Conservation (phyloP, 2,113 vertebrate species). For the Cephalophus harveyi region DNA sequence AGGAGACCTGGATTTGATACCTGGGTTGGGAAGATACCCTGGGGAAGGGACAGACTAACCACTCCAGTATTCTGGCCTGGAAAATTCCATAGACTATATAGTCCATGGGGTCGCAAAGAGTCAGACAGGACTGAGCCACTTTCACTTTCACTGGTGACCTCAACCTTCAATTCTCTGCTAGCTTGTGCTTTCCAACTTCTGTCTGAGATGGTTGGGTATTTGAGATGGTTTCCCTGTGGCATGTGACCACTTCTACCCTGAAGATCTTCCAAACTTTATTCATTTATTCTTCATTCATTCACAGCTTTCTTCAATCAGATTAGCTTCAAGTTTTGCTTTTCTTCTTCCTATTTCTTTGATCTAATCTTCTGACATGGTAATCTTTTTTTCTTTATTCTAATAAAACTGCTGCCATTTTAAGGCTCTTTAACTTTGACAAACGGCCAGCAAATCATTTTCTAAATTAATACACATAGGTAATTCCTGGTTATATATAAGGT, state of each 20-base stretch:
- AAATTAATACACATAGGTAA: not conserved
- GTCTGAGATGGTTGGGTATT: not conserved
- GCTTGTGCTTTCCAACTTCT: conserved; percentile 9
- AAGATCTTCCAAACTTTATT: not conserved
- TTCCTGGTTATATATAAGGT: not conserved
- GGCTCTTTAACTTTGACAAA: not conserved
- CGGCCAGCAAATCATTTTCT: not conserved
- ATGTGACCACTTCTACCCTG: not conserved
- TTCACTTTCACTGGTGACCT: not conserved
- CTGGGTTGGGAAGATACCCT: not conserved
- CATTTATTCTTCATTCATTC: not conserved
- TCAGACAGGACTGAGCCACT: not conserved
- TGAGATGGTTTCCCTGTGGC: not conserved
- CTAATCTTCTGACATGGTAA: not conserved
- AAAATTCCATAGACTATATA: not conserved
- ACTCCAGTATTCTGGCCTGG: not conserved
- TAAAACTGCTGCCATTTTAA: not conserved
- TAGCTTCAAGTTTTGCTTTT: not conserved
- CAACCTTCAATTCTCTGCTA: not conserved
- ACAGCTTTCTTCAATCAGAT: not conserved
- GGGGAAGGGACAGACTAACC: not conserved
- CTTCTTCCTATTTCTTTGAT: not conserved
- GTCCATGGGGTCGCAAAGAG: not conserved
- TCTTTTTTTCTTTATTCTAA: not conserved
- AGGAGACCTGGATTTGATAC: not conserved